Percentiles rank a stretch among this genome's conserved stretches.
Conservation (phyloP, 2,888 invertebrate genomes). For the Drosophila paramelanica region DNA sequence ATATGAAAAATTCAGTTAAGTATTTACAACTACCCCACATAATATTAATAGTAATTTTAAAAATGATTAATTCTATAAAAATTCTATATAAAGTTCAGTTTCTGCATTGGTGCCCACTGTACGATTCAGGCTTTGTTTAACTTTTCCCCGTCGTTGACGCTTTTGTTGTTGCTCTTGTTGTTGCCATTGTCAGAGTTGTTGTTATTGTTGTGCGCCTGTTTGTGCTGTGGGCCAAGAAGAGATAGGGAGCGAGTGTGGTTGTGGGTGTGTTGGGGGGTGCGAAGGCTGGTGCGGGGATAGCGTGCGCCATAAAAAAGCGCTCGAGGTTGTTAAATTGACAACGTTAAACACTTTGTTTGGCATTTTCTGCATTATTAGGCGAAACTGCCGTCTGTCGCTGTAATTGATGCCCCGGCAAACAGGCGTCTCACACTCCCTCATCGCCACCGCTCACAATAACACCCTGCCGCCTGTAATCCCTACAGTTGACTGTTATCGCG, state of each 20-base stretch:
- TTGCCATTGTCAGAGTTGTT: conserved; percentile 50
- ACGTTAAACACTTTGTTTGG: conserved; percentile 82
- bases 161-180: conserved; percentile 55
- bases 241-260: neutral
- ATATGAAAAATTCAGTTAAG: too few relatives aligned
- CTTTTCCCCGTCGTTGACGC: conserved; percentile 51
- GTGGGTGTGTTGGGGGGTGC: neutral
- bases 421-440: neutral
- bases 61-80: neutral
- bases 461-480: neutral
- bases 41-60: neutral
- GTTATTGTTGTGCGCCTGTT: conserved; percentile 45
- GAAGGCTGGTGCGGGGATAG: conserved; percentile 3
- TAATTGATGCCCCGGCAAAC: conserved; percentile 71
- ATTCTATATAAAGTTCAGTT: too few relatives aligned
- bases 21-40: too few relatives aligned
- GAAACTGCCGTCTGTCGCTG: conserved; percentile 68
- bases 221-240: conserved; percentile 18
- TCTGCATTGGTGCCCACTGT: conserved; percentile 52
- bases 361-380: conserved; percentile 81
- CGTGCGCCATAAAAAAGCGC: conserved; percentile 74
- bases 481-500: conserved; percentile 38
- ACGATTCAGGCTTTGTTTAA: conserved; percentile 69
- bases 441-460: conserved; percentile 1
- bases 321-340: conserved; percentile 81